These are phyloP conservation scores for Eriocheir sinensis DNA, from an alignment of 1,140 invertebrate genomes.

Conservation along the genomic window DNA sequence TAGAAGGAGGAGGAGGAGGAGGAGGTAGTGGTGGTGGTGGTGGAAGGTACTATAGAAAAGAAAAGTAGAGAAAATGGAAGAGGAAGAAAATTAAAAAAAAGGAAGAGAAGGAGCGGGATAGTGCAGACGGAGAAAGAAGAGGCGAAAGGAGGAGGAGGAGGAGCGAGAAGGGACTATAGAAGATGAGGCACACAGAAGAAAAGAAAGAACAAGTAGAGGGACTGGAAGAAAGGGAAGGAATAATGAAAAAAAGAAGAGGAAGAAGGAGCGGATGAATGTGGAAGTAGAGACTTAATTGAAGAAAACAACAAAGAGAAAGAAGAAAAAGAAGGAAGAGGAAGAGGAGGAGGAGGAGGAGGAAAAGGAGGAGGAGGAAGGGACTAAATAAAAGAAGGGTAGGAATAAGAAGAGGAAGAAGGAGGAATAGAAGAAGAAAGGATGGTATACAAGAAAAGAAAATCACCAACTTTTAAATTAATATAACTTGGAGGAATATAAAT, in stretches of 20 bases:
- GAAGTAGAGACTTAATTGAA: neutral
- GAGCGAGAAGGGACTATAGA: neutral
- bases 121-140: neutral
- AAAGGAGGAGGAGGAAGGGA: neutral
- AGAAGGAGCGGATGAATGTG: neutral
- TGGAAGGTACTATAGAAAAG: neutral
- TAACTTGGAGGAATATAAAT: no score
- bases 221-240: neutral
- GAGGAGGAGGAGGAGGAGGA: no score
- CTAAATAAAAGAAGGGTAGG: neutral
- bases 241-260: neutral
- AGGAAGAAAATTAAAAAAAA: neutral
- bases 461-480: no score
- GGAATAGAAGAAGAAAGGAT: no score
- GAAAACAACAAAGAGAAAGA: neutral
- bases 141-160: neutral
- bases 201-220: neutral
- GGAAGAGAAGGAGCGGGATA: neutral
- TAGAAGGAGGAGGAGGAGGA: neutral
- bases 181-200: slow-evolving; percentile 26
- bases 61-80: neutral
- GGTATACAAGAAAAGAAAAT: no score
- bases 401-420: neutral
- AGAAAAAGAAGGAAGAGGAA: no score
- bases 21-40: neutral